Evolutionary conservation across 2,797 vertebrate genomes (phyloP), one percentile per base, ranked within the genome.

Genomic region (Lagodon rhomboides): DNA sequence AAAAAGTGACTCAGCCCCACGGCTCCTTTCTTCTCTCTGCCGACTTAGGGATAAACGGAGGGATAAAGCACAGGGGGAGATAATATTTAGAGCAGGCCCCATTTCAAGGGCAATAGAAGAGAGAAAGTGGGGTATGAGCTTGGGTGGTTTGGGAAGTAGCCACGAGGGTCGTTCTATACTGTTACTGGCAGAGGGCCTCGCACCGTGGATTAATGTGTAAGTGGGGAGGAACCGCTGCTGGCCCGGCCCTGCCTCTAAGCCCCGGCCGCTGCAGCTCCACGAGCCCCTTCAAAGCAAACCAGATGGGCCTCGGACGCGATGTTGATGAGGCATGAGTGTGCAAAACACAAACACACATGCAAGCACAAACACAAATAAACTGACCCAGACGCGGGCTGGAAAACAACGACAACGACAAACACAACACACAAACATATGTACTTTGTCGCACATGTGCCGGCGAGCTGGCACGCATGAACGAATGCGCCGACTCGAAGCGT

Each of bases 291-390:
- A 95, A 96, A 96, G 93, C 88, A 93, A 96, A 95, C 95, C 95
- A 97, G 95, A 96, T 96, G 96, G 94, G 95, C 94, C 94, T 95
- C 88, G 93, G 95, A 92, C 90, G 93, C 93, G 92, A 93, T 93
- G 95, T 95, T 94, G 96, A 96, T 95, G 94, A 91, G 87, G 87
- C 87, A 76, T 90, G 90, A 92, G 89, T 67, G 86, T 66, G 81
- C 90, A 91, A 87, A 86, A 91, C 90, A 77, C 73, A 85, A 86
- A 84, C 80, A 83, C 4, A 60, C 68, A 84, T 68, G 68, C 74
- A 25, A 67, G 65, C 79, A 77, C 79, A 84, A 81, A 85, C 86
- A 83, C 83, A 88, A 70, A 89, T 75, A 86, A 85, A 84, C 71
- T 54, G 71, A 69, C 62, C 41, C 88, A 79, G 71, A 84, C 73